Conservation (phyloP, 2,888 invertebrate species). For the Abscondita cerata region DNA sequence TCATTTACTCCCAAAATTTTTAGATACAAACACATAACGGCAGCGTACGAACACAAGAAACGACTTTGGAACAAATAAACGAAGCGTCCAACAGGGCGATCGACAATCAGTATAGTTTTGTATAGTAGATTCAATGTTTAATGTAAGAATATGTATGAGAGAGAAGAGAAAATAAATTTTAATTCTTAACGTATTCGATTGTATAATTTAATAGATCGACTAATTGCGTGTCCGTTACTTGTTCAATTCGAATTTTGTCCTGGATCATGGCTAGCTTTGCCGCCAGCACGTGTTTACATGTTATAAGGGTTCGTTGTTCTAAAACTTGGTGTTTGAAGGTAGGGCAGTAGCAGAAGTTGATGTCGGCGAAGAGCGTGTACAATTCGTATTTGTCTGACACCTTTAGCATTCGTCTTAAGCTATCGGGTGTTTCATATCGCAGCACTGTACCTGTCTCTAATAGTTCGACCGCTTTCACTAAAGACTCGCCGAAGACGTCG, state of each 20-base stretch:
- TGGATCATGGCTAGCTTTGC: slow-evolving; percentile 65
- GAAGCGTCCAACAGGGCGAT: slow-evolving; percentile 69
- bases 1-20: slow-evolving; percentile 39
- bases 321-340: slow-evolving; percentile 67
- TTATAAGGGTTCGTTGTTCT: slow-evolving; percentile 60
- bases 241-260: slow-evolving; percentile 56
- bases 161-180: slow-evolving; percentile 6
- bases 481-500: slow-evolving; percentile 65
- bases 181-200: slow-evolving; percentile 38
- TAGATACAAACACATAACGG: slow-evolving; percentile 80
- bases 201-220: slow-evolving; percentile 45
- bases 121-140: slow-evolving; percentile 52
- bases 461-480: slow-evolving; percentile 68
- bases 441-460: slow-evolving; percentile 65
- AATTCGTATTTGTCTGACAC: slow-evolving; percentile 64
- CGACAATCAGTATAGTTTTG: slow-evolving; percentile 85
- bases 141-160: not conserved
- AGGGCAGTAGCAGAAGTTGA: slow-evolving; percentile 74
- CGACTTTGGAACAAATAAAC: slow-evolving; percentile 71
- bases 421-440: slow-evolving; percentile 59
- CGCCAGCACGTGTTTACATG: slow-evolving; percentile 74
- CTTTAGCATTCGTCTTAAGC: slow-evolving; percentile 63
- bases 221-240: slow-evolving; percentile 62
- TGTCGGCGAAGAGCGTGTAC: slow-evolving; percentile 67
- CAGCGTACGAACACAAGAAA: slow-evolving; percentile 80